Evolutionary conservation across 2,888 invertebrate genomes (phyloP).

Genomic region (Opisthograptis luteolata): DNA sequence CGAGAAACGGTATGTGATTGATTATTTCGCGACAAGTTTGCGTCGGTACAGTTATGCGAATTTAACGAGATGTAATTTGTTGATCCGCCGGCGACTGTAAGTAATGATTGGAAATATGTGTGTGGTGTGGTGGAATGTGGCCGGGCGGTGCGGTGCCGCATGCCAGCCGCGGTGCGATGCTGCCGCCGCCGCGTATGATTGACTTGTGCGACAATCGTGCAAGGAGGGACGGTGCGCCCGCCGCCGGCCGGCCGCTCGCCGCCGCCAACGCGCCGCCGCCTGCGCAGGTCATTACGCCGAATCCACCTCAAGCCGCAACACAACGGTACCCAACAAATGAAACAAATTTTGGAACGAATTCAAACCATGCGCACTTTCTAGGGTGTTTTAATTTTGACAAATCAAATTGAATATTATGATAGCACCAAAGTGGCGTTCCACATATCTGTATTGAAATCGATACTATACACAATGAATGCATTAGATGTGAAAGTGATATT

Average conservation of each 20-base stretch:
- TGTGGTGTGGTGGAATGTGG: slow-evolving; percentile 30
- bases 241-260: neutral
- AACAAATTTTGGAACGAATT: slow-evolving; percentile 54
- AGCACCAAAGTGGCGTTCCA: slow-evolving; percentile 32
- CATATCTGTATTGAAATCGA: slow-evolving; percentile 36
- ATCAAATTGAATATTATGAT: slow-evolving; percentile 25
- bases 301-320: slow-evolving; percentile 39
- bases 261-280: slow-evolving; percentile 41
- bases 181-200: slow-evolving; percentile 51
- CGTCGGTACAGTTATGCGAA: slow-evolving; percentile 44
- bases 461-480: slow-evolving; percentile 32
- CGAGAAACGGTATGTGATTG: slow-evolving; percentile 31
- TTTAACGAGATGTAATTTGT: slow-evolving; percentile 49
- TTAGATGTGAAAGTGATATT: slow-evolving; percentile 41
- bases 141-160: slow-evolving; percentile 17
- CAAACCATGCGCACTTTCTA: slow-evolving; percentile 42
- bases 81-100: slow-evolving; percentile 35
- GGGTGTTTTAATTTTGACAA: slow-evolving; percentile 33
- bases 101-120: slow-evolving; percentile 25
- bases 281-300: slow-evolving; percentile 41
- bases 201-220: slow-evolving; percentile 59
- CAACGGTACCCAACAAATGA: slow-evolving; percentile 60
- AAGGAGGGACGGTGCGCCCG: slow-evolving; percentile 51
- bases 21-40: slow-evolving; percentile 38
- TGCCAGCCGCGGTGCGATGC: slow-evolving; percentile 26